Percentiles rank a stretch among this genome's conserved stretches.
Conservation (phyloP, 2,113 vertebrate genomes). For the Crocuta crocuta region DNA sequence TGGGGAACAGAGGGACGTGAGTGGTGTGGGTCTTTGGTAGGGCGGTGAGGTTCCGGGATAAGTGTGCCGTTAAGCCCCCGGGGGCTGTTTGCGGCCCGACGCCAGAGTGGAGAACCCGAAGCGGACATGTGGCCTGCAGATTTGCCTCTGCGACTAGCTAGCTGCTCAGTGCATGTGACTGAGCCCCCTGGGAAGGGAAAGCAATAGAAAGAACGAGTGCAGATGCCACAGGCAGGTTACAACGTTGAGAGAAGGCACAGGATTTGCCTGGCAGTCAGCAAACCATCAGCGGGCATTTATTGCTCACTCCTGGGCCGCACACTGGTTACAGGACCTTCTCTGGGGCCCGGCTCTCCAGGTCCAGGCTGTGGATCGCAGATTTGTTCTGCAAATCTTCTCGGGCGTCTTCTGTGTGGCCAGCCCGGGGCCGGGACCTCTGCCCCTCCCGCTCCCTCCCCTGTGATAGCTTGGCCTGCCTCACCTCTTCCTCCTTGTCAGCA, state of each 20-base stretch:
- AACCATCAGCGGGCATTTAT: fast-evolving
- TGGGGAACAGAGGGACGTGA: background rate
- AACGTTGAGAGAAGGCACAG: background rate
- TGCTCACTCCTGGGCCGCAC: background rate
- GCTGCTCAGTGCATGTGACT: background rate
- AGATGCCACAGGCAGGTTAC: fast-evolving
- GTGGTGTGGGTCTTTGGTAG: fast-evolving
- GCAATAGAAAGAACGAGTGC: background rate
- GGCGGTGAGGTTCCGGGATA: fast-evolving
- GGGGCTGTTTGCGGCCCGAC: background rate
- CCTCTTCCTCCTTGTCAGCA: slow-evolving; percentile 93
- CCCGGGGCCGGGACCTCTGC: fast-evolving
- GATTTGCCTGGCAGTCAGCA: background rate
- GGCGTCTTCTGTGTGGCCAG: background rate
- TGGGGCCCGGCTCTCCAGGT: background rate
- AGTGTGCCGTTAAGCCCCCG: background rate
- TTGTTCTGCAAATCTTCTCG: background rate
- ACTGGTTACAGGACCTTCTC: background rate
- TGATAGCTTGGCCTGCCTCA: slow-evolving; percentile 46
- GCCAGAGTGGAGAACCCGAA: background rate
- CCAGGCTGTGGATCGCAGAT: background rate
- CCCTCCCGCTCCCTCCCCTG: background rate
- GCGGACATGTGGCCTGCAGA: background rate
- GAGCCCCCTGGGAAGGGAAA: background rate
- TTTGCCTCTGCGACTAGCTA: background rate